A percentile compares a stretch with the other conserved stretches of the same genome.
phyloP scores from a whole-genome alignment of 2,797 vertebrate genomes.

The Sciaenops ocellatus region DNA sequence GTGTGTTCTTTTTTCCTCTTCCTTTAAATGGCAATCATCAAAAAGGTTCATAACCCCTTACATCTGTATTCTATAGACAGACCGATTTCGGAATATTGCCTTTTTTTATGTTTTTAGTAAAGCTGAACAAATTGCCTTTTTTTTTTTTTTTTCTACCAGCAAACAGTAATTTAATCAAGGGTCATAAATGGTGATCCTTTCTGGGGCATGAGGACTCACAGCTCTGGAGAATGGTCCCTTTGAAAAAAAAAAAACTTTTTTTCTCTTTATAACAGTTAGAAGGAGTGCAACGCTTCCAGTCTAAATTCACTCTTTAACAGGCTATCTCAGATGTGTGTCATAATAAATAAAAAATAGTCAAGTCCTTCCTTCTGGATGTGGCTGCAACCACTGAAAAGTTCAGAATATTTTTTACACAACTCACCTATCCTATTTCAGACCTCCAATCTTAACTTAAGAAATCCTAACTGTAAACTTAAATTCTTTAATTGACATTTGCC shows the following conservation, averaged over 20 bases:
- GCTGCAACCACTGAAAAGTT: too few species aligned
- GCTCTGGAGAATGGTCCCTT: background rate
- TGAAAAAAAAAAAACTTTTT: background rate
- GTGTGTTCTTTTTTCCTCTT: background rate
- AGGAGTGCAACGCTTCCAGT: background rate
- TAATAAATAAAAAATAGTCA: background rate
- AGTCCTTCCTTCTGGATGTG: too few species aligned
- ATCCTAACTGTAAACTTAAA: too few species aligned
- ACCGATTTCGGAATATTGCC: too few species aligned
- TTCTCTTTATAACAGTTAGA: background rate
- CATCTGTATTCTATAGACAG: background rate
- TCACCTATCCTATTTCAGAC: too few species aligned
- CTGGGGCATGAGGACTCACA: background rate
- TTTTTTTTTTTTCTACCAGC: background rate
- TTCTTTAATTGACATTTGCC: too few species aligned
- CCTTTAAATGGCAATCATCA: background rate
- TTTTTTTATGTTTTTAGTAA: background rate
- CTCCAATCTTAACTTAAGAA: too few species aligned
- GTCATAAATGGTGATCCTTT: background rate
- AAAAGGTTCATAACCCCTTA: background rate
- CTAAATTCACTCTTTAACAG: background rate
- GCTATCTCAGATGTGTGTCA: background rate
- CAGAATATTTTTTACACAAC: too few species aligned
- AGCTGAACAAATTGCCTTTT: background rate
- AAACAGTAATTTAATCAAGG: background rate